Evolutionary conservation across 1,140 invertebrate species (phyloP), one percentile per base, ranked within the genome.

Genomic region (Chionoecetes opilio): DNA sequence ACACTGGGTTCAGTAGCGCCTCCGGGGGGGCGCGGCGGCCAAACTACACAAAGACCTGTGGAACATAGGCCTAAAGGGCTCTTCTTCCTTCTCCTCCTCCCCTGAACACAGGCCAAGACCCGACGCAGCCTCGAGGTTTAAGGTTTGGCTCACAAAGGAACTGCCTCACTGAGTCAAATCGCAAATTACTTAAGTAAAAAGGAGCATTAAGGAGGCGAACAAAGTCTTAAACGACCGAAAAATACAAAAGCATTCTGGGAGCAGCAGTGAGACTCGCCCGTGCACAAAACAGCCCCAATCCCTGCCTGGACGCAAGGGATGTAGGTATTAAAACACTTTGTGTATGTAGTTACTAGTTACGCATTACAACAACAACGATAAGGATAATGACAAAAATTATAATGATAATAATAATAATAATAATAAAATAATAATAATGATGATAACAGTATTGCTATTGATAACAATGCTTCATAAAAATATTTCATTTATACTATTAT

Each of bases 101-200:
- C n/a, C n/a, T 75, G 63, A 53, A 53, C 46, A 14, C 11, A 53
- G 46, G 46, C 46, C 46, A 17, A 53, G 46, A 75, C 63, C 63
- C 63, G 63, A 75, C 63, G n/a, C 63, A 26, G 63, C 0, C 63
- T 21, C 26, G n/a, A 75, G 63, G 63, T 75, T 75, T 75, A 75
- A 75, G 21, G 63, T 75, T 21, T 75, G 63, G 1, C 63, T 75
- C 63, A 75, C 63, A 75, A 75, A 75, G 63, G n/a, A 26, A 6
- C n/a, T 75, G 63, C 63, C 63, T 75, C 63, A n/a, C 21, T 75
- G 63, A 75, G 63, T 75, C 63, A 75, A 75, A 75, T 75, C 63
- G 63, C 63, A 75, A 75, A 75, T 75, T 75, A 75, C 63, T 75
- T n/a, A 75, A 75, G 21, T 75, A 75, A 75, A 75, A 75, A 75